Base-by-base conservation (phyloP, 2,888 invertebrate genomes). In the Onthophagus sagittarius region DNA sequence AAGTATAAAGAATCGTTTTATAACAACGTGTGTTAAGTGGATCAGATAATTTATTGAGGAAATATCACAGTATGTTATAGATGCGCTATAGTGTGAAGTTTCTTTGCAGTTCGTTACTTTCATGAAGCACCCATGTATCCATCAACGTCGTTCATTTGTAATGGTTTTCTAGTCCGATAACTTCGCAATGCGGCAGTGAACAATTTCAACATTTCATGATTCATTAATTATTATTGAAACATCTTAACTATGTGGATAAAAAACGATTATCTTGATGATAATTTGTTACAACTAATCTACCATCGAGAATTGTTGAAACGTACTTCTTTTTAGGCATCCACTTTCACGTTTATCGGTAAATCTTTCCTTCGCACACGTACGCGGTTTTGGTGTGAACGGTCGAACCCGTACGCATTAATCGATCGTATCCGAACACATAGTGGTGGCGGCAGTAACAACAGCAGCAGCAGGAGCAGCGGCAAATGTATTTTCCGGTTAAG, bases 401-500 rank as follows among this genome's bases (percentile, higher is more conserved):
- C 67, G 7, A 31, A 32, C 32, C 67, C n/a, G 15, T 67, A 32
- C 31, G 31, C 67, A 67, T 67, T 67, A 67, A 67, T 67, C 67
- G 67, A 67, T 67, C 23, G 67, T 53, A 53, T 53, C 39, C 39
- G 39, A 53, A 53, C 39, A 53, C 39, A 23, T 23, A 23, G 23
- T 23, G 23, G 23, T 23, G 23, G 23, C 23, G 23, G 23, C 23
- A 23, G 23, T 23, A 23, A 23, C 23, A 23, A 23, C 23, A 23
- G 23, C 23, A 23, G 23, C 23, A 23, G 23, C 11, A 11, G 39
- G 15, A 32, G 67, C 32, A 13, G 63, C 15, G 31, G 67, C 32
- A 67, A 67, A 67, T 31, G 67, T 67, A 67, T 67, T 67, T 67
- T 67, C 67, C 67, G 67, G 67, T 32, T 31, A 67, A 67, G 67